Conservation (phyloP, 2,113 vertebrate genomes). For the Colius striatus region DNA sequence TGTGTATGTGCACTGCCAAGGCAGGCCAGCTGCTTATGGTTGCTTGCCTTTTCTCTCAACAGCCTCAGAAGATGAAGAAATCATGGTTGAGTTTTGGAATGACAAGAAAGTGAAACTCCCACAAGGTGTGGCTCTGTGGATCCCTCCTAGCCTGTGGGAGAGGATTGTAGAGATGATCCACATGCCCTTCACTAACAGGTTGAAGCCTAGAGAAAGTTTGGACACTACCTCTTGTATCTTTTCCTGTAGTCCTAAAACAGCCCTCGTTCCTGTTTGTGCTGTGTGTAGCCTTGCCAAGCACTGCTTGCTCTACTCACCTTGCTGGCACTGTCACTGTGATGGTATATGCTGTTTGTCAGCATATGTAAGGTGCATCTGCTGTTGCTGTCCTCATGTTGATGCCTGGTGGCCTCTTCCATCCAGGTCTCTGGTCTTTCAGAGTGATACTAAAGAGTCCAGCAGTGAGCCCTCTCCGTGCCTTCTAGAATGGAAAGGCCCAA, state of each 20-base stretch:
- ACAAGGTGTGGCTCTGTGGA: slow-evolving; percentile 71
- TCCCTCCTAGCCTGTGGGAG: slow-evolving; percentile 76
- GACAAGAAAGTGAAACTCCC: slow-evolving; percentile 74
- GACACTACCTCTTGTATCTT: not conserved
- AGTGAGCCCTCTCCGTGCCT: not conserved
- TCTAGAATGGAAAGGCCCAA: slow-evolving; percentile 37
- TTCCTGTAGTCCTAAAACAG: not conserved
- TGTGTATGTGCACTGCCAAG: not conserved
- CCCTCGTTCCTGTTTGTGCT: not conserved
- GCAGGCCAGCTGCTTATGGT: not conserved
- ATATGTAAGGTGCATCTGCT: slow-evolving; percentile 15
- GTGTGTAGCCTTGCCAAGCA: not conserved
- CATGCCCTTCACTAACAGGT: slow-evolving; percentile 25
- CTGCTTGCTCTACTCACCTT: slow-evolving; percentile 4
- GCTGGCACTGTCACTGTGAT: not conserved
- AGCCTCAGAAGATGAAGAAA: slow-evolving; percentile 76
- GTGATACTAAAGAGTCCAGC: slow-evolving; percentile 9
- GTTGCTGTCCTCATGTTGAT: slow-evolving; percentile 7
- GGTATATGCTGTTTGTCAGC: slow-evolving; percentile 19
- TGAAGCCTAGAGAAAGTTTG: not conserved
- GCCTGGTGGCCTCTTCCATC: slow-evolving; percentile 61
- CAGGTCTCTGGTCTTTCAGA: not conserved
- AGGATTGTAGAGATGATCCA: slow-evolving; percentile 76
- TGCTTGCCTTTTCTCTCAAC: not conserved
- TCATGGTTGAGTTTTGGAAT: slow-evolving; percentile 87